A percentile compares a stretch with the other conserved stretches of the same genome.
phyloP scores from a whole-genome alignment of 2,797 vertebrate genomes.

The Rhodeus uyekii region DNA sequence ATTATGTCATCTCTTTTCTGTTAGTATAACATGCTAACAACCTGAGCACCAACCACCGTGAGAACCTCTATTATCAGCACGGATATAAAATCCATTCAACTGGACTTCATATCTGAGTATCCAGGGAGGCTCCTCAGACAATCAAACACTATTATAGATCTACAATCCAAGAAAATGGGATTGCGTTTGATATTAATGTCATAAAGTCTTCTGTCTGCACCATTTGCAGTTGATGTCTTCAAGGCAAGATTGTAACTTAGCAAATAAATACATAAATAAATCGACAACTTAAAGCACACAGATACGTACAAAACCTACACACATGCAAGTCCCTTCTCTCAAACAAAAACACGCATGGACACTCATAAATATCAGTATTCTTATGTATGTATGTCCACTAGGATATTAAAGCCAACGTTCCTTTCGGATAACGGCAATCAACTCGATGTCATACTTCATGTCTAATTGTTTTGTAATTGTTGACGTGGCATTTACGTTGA shows the following conservation, averaged over 20 bases:
- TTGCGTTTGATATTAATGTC: slow-evolving; percentile 51
- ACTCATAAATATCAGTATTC: neutral
- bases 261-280: slow-evolving; percentile 65
- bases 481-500: slow-evolving; percentile 59
- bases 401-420: neutral
- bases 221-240: slow-evolving; percentile 71
- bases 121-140: slow-evolving; percentile 10
- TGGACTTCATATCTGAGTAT: slow-evolving; percentile 7
- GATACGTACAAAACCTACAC: slow-evolving; percentile 54
- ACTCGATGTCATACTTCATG: slow-evolving; percentile 42
- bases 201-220: slow-evolving; percentile 63
- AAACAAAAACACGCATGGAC: slow-evolving; percentile 47
- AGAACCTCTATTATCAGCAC: slow-evolving; percentile 23
- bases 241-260: slow-evolving; percentile 76
- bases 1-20: slow-evolving; percentile 61
- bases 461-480: slow-evolving; percentile 52
- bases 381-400: neutral
- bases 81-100: slow-evolving; percentile 18
- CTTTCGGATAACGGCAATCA: neutral
- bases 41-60: slow-evolving; percentile 62
- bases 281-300: slow-evolving; percentile 63
- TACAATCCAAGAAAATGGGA: slow-evolving; percentile 38
- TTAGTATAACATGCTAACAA: slow-evolving; percentile 62
- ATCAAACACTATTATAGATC: slow-evolving; percentile 38
- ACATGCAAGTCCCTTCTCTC: slow-evolving; percentile 50